Conservation (phyloP, 1,140 invertebrate species). For the Zaprionus taronus region DNA sequence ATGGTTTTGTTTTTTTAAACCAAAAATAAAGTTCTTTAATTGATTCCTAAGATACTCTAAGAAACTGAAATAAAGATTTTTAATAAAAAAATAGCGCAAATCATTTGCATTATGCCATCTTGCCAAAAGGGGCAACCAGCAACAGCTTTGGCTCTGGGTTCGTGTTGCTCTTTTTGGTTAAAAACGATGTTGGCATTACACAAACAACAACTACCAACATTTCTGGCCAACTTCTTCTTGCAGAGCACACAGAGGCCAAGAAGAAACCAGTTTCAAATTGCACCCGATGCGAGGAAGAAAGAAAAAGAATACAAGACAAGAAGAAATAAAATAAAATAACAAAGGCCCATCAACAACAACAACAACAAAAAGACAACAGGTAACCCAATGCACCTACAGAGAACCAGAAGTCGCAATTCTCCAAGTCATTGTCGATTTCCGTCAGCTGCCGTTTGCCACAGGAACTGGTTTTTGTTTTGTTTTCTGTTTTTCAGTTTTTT, state of each 20-base stretch:
- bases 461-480: constrained; percentile 49
- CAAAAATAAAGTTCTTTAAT: neutral
- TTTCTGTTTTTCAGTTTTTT: constrained; percentile 18
- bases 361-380: constrained; percentile 33
- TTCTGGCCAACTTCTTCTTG: constrained; percentile 9
- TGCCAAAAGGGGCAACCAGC: constrained; percentile 4
- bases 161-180: constrained; percentile 22
- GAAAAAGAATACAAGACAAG: constrained; percentile 13
- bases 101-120: constrained; percentile 9
- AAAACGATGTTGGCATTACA: constrained; percentile 16
- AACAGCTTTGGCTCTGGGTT: neutral
- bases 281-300: constrained; percentile 44
- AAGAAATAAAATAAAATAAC: constrained; percentile 36
- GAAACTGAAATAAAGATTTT: neutral
- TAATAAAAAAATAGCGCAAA: neutral
- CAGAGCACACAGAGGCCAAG: constrained; percentile 23
- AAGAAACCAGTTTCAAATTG: constrained; percentile 70
- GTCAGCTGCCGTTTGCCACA: constrained; percentile 68
- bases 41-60: neutral
- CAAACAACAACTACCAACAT: constrained; percentile 3
- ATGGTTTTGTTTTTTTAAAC: neutral
- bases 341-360: constrained; percentile 55
- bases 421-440: constrained; percentile 70
- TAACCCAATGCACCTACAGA: constrained; percentile 78
- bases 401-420: constrained; percentile 63